A percentile compares a stretch with the other conserved stretches of the same genome.
Evolutionary conservation across 2,888 invertebrate species (phyloP).

Genomic region (Melipona beecheii): DNA sequence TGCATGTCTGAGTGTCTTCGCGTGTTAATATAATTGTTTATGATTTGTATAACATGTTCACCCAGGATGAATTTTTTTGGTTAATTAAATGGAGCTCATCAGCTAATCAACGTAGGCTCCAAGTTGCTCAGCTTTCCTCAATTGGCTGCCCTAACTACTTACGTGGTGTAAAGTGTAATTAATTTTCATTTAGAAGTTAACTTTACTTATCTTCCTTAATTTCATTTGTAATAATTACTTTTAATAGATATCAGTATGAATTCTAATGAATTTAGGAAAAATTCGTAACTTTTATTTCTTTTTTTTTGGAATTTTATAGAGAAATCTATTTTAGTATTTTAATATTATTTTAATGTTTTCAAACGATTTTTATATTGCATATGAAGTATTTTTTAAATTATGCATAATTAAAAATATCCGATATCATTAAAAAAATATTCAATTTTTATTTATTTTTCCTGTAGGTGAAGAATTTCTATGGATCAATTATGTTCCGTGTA

Average conservation of each 20-base stretch:
- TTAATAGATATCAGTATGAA: background rate
- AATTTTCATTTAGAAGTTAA: background rate
- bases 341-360: background rate
- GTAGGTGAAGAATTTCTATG: slow-evolving; percentile 17
- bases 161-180: background rate
- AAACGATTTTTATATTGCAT: background rate
- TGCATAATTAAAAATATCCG: too few species aligned
- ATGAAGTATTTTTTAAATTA: too few species aligned
- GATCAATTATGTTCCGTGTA: slow-evolving; percentile 25
- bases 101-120: background rate
- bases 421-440: background rate
- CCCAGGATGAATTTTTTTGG: slow-evolving; percentile 1
- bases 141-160: background rate
- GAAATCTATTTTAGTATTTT: background rate
- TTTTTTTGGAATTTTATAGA: background rate
- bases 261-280: background rate
- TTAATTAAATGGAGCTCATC: background rate
- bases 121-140: background rate
- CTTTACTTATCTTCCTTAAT: too few species aligned
- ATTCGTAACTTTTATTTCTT: background rate
- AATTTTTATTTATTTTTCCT: background rate
- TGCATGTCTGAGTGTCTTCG: background rate
- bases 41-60: background rate
- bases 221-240: background rate
- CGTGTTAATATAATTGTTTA: background rate